phyloP scores from a whole-genome alignment of 2,113 vertebrate genomes.

The Oriolus oriolus region DNA sequence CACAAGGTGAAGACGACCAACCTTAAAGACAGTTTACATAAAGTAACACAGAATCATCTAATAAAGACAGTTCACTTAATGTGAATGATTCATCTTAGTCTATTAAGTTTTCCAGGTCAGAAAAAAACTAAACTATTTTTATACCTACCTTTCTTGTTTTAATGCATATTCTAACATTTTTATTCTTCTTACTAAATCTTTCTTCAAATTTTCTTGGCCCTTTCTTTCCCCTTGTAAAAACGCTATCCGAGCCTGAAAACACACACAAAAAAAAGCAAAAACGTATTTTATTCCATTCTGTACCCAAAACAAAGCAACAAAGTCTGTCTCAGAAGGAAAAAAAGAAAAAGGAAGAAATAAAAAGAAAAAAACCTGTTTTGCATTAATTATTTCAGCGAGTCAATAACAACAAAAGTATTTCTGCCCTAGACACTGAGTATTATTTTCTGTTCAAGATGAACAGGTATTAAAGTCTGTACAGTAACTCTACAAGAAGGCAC shows the following conservation, averaged over 20 bases:
- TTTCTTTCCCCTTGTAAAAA: slow-evolving; percentile 99
- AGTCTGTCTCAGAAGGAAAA: background rate
- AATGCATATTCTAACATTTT: slow-evolving; percentile 99
- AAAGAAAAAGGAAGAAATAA: background rate
- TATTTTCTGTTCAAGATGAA: background rate
- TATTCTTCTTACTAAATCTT: slow-evolving; percentile 99
- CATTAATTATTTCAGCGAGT: background rate
- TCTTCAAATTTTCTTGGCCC: slow-evolving; percentile 99
- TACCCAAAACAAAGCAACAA: background rate
- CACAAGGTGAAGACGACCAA: background rate
- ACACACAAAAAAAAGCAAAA: background rate
- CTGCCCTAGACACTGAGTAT: background rate
- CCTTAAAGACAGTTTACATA: background rate
- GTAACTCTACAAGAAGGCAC: background rate
- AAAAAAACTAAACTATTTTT: background rate
- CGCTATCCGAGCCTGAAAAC: slow-evolving; percentile 94
- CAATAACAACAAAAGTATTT: background rate
- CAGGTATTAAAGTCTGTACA: background rate
- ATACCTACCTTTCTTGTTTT: slow-evolving; percentile 95
- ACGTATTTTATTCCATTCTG: background rate
- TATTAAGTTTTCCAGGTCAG: background rate
- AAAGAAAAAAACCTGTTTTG: background rate
- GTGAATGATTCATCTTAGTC: background rate
- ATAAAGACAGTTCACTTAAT: background rate
- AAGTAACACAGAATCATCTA: background rate